Conservation (phyloP, 1,140 invertebrate species). For the Phenacoccus solenopsis region DNA sequence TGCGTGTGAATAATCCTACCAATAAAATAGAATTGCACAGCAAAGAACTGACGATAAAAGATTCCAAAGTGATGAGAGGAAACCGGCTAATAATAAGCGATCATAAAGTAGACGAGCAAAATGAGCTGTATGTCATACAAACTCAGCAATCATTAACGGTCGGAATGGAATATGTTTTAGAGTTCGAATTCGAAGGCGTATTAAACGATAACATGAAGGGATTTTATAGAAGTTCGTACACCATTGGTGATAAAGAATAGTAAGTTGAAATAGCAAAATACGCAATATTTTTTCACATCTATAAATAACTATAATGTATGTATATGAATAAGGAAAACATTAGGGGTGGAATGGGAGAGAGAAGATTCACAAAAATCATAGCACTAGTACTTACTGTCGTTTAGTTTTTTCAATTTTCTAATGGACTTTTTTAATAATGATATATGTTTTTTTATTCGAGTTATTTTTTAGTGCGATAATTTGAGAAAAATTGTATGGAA, state of each 20-base stretch:
- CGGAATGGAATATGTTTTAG: background rate
- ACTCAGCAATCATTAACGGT: background rate
- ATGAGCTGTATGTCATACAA: background rate
- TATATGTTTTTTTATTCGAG: too few species aligned
- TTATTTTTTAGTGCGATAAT: too few species aligned
- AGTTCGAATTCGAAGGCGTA: slow-evolving; percentile 18
- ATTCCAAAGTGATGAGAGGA: background rate
- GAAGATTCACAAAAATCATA: too few species aligned
- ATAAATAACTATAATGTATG: too few species aligned
- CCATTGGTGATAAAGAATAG: slow-evolving; percentile 6
- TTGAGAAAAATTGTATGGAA: too few species aligned
- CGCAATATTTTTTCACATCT: too few species aligned
- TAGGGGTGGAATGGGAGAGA: too few species aligned
- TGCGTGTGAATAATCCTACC: background rate
- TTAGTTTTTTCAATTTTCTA: too few species aligned
- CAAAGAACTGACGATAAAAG: background rate
- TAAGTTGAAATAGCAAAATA: too few species aligned
- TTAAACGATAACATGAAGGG: slow-evolving; percentile 22
- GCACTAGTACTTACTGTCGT: too few species aligned
- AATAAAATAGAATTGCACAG: slow-evolving; percentile 5
- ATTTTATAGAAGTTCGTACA: slow-evolving; percentile 22
- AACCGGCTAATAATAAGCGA: background rate
- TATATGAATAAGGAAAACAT: too few species aligned
- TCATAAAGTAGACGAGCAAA: background rate
- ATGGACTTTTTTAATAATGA: too few species aligned